Conservation (phyloP, 2,113 vertebrate species). For the Steatornis caripensis region DNA sequence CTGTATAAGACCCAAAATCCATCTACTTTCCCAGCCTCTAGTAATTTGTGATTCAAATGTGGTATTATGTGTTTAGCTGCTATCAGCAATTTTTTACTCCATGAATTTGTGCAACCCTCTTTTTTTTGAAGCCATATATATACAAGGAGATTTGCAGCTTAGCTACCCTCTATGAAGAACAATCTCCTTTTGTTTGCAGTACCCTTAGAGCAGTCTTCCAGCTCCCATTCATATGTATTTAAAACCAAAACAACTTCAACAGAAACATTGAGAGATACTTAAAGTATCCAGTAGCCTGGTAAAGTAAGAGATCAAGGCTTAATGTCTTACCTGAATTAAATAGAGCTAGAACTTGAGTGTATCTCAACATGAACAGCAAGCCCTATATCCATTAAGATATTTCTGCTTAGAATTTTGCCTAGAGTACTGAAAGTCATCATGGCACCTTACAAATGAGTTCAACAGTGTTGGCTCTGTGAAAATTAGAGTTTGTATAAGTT, state of each 20-base stretch:
- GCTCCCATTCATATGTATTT: background rate
- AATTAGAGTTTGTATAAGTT: background rate
- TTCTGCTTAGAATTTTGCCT: background rate
- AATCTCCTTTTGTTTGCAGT: background rate
- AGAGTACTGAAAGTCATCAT: background rate
- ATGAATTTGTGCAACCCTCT: background rate
- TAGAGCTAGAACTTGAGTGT: background rate
- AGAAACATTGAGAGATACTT: background rate
- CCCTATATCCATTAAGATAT: background rate
- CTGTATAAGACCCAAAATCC: background rate
- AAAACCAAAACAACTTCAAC: background rate
- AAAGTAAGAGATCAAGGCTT: background rate
- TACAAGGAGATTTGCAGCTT: background rate
- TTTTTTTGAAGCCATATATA: background rate
- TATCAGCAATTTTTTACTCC: background rate
- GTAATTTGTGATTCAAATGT: background rate
- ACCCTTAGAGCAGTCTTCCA: background rate
- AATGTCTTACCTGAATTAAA: background rate
- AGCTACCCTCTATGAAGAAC: background rate
- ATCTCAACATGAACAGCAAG: background rate
- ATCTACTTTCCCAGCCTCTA: background rate
- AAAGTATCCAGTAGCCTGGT: background rate
- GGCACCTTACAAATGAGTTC: background rate
- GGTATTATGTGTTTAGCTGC: background rate
- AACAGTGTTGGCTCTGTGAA: background rate